These are phyloP conservation scores for Apamea monoglypha DNA, from an alignment of 2,888 invertebrate genomes.

Conservation along the genomic window DNA sequence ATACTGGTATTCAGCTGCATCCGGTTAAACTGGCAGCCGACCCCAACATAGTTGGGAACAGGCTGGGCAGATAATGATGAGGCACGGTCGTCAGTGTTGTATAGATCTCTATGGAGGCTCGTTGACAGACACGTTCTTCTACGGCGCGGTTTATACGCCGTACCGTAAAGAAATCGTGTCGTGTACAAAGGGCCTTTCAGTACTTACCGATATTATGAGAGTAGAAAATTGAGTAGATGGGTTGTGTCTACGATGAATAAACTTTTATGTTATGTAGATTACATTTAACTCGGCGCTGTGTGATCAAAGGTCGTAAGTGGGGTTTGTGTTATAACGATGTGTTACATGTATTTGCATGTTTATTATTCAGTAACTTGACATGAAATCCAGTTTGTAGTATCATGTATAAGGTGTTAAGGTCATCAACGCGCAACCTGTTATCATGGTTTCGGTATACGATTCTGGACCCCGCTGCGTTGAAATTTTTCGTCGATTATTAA, in stretches of 20 bases:
- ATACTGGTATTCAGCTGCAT: too few relatives aligned
- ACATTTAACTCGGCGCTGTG: slow-evolving; percentile 28
- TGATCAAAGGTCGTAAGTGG: slow-evolving; percentile 38
- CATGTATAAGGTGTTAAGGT: background rate
- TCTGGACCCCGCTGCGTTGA: too few relatives aligned
- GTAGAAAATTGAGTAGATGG: slow-evolving; percentile 18
- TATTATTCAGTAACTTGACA: slow-evolving; percentile 28
- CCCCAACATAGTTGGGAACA: too few relatives aligned
- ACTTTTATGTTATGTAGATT: slow-evolving; percentile 55
- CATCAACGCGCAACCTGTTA: background rate
- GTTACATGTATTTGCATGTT: slow-evolving; percentile 47
- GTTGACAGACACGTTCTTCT: too few relatives aligned
- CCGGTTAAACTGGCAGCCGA: too few relatives aligned
- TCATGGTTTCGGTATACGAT: background rate
- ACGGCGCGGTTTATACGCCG: background rate
- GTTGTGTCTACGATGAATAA: slow-evolving; percentile 35
- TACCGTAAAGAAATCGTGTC: background rate
- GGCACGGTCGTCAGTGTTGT: background rate
- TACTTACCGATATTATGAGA: background rate
- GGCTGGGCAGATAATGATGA: background rate
- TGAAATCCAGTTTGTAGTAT: background rate
- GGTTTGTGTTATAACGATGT: slow-evolving; percentile 37
- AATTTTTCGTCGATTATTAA: background rate
- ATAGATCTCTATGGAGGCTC: background rate
- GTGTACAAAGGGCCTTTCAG: background rate